Percentiles rank a stretch among this genome's conserved stretches.
phyloP scores from a whole-genome alignment of 2,113 vertebrate species.

The Triplophysa rosa region DNA sequence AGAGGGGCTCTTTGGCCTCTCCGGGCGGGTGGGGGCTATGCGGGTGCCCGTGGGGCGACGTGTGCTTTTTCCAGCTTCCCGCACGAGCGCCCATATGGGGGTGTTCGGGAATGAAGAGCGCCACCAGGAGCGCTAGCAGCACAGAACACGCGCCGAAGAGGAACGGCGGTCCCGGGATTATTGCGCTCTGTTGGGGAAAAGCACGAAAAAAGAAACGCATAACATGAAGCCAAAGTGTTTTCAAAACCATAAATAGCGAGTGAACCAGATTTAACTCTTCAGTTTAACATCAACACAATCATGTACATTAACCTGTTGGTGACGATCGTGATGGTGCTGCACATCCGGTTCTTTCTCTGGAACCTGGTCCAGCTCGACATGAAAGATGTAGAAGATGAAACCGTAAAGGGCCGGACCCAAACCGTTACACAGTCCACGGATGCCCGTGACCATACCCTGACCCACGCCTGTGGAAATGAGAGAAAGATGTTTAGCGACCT shows the following conservation, averaged over 20 bases:
- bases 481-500: background rate
- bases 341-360: constrained; percentile 66
- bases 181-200: constrained; percentile 74
- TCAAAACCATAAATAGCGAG: too few relatives aligned
- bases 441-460: constrained; percentile 89
- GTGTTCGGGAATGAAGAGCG: constrained; percentile 88
- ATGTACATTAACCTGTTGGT: constrained; percentile 48
- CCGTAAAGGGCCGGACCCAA: constrained; percentile 87
- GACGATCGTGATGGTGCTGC: constrained; percentile 69
- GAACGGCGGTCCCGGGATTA: constrained; percentile 85
- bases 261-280: too few relatives aligned
- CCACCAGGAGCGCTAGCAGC: constrained; percentile 84
- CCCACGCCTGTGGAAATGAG: constrained; percentile 76
- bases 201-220: background rate
- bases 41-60: constrained; percentile 78
- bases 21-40: constrained; percentile 81
- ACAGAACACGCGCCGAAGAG: constrained; percentile 86
- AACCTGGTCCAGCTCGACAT: constrained; percentile 83
- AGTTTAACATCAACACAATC: too few relatives aligned
- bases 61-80: constrained; percentile 85
- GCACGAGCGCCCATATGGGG: constrained; percentile 75
- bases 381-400: constrained; percentile 90
- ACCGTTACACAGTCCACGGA: constrained; percentile 85
- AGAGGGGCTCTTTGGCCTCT: constrained; percentile 85
- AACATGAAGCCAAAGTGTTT: background rate